Percentiles rank a stretch among this genome's conserved stretches.
Evolutionary conservation across 2,113 vertebrate species (phyloP).

Genomic region (Mastomys coucha): DNA sequence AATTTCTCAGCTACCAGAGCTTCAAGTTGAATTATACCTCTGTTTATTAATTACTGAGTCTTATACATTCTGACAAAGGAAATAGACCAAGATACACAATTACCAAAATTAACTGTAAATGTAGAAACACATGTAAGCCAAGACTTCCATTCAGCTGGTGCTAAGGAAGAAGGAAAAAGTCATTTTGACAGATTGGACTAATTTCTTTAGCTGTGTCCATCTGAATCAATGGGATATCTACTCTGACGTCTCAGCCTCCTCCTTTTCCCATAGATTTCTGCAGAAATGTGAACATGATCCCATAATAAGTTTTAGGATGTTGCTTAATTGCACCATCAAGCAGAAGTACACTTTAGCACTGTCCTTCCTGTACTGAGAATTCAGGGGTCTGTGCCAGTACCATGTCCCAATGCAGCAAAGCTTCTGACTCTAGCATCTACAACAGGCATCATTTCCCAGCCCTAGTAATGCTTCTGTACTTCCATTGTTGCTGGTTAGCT

Average conservation of each 20-base stretch:
- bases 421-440: background rate
- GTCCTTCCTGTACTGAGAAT: background rate
- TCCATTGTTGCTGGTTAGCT: no score
- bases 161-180: no score
- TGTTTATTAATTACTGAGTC: no score
- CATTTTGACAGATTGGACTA: background rate
- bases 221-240: accelerated
- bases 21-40: background rate
- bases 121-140: background rate
- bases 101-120: background rate
- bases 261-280: background rate
- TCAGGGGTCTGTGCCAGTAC: background rate
- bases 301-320: background rate
- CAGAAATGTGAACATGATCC: background rate
- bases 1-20: background rate
- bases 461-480: accelerated
- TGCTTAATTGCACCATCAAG: background rate
- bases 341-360: background rate
- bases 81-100: background rate
- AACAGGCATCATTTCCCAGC: accelerated
- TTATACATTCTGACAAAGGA: background rate
- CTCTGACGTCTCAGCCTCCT: accelerated
- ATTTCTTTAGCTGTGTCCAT: background rate
- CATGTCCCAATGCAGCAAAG: accelerated
- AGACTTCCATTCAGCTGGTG: background rate